Evolutionary conservation across 2,888 invertebrate species (phyloP), one percentile per base, ranked within the genome.

Genomic region (Caenorhabditis zanzibari): DNA sequence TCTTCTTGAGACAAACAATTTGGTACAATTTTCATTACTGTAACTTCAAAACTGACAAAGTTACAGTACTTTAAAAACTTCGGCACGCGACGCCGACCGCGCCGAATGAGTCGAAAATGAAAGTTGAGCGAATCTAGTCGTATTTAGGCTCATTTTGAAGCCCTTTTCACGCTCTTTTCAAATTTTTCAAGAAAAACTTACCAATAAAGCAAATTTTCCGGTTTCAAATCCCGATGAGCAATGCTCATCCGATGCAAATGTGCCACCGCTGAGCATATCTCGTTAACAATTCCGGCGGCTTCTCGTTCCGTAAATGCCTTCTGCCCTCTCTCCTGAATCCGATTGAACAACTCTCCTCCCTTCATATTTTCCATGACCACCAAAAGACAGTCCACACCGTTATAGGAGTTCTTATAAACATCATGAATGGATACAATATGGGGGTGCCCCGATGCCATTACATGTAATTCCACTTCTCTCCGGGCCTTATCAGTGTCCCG

Each of bases 351-450:
- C 93, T 99, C 98, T 0, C 98, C 98, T 5, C 98, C 98, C 93
- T 96, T 96, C 98, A 99, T 98, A 91, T 97, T 97, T 94, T 99
- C 99, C 98, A 99, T 99, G n/a, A 99, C 96, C 47, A 99, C 96
- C 9, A 99, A 94, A 2, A 99, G 94, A 93, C 98, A 98, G 90
- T 96, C 95, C 89, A 96, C 95, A 12, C 96, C 96, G 85, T 95
- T 95, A 92, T 97, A 97, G n/a, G 95, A 95, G 93, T 99, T 99
- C 94, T 98, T 97, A 93, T 97, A 99, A 32, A 98, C 97, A 93
- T 98, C 97, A 88, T 95, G 94, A 52, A 96, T 95, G 93, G 96
- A 95, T 9, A 99, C 99, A 91, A 99, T 97, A 92, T 98, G 96
- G 88, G 95, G 95, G 93, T 97, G 97, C 16, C 95, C 95, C 86